Evolutionary conservation across 2,888 invertebrate species (phyloP).

Genomic region (Drosophila cognata): DNA sequence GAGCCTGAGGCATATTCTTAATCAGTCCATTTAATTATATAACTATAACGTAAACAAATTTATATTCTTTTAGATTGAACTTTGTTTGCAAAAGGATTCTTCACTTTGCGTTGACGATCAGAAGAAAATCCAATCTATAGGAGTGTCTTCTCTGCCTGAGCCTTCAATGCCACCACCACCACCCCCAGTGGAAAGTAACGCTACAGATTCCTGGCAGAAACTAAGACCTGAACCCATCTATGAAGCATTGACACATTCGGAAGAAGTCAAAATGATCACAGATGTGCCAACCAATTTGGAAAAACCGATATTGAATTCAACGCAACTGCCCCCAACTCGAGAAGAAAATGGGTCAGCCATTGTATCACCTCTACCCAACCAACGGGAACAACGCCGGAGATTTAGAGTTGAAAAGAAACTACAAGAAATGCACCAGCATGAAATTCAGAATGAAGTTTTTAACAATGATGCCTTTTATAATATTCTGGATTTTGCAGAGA

Average conservation of each 20-base stretch:
- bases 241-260: slow-evolving; percentile 90
- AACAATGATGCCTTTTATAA: slow-evolving; percentile 90
- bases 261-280: slow-evolving; percentile 3
- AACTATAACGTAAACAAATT: not conserved
- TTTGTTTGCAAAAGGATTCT: slow-evolving; percentile 87
- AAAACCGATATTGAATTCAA: not conserved
- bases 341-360: slow-evolving; percentile 10
- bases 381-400: slow-evolving; percentile 92
- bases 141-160: slow-evolving; percentile 89
- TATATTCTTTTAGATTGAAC: slow-evolving; percentile 85
- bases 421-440: slow-evolving; percentile 90
- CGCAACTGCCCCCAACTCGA: not conserved
- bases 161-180: slow-evolving; percentile 92
- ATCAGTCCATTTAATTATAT: not conserved
- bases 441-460: slow-evolving; percentile 82
- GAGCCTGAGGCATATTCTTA: not conserved
- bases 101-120: slow-evolving; percentile 7
- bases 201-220: slow-evolving; percentile 1
- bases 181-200: slow-evolving; percentile 84
- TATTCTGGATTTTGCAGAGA: slow-evolving; percentile 96
- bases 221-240: slow-evolving; percentile 91
- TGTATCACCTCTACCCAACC: slow-evolving; percentile 75
- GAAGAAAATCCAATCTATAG: slow-evolving; percentile 80
- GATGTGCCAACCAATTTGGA: slow-evolving; percentile 3
- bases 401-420: slow-evolving; percentile 94